Evolutionary conservation across 30 jellyfish, hydroid and myxozoan species (phyloP).

Genomic region (Pelagia noctiluca): DNA sequence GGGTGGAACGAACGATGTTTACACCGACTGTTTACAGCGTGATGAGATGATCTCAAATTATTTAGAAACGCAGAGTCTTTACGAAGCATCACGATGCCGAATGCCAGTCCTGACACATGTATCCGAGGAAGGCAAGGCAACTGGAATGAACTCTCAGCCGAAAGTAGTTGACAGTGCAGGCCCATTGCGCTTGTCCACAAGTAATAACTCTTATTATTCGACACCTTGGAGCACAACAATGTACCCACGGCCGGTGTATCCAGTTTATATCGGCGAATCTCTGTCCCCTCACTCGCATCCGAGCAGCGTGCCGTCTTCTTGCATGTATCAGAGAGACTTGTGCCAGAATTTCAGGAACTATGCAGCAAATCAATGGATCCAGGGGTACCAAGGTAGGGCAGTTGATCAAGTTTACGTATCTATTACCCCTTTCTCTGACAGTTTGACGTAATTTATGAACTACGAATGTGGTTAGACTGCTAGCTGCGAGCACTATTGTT

Average conservation of each 20-base stretch:
- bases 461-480: conserved; percentile 77
- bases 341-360: conserved; percentile 44
- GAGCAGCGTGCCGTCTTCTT: conserved; percentile 23
- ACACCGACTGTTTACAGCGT: conserved; percentile 30
- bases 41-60: conserved; percentile 45
- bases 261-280: conserved; percentile 26
- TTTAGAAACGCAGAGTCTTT: conserved; percentile 8
- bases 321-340: conserved; percentile 47
- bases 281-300: conserved; percentile 28
- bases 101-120: neutral
- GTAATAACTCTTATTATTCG: conserved; percentile 1
- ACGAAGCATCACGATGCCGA: neutral
- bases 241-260: conserved; percentile 50
- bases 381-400: conserved; percentile 64
- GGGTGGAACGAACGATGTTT: neutral
- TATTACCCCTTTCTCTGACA: conserved; percentile 9
- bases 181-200: neutral
- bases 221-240: conserved; percentile 34
- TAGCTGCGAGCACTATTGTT: conserved; percentile 71
- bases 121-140: neutral
- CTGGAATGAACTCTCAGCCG: neutral
- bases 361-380: conserved; percentile 60
- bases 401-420: conserved; percentile 5
- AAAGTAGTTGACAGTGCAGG: neutral
- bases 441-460: conserved; percentile 61